phyloP scores from a whole-genome alignment of 1,140 invertebrate species.

The Apis florea region DNA sequence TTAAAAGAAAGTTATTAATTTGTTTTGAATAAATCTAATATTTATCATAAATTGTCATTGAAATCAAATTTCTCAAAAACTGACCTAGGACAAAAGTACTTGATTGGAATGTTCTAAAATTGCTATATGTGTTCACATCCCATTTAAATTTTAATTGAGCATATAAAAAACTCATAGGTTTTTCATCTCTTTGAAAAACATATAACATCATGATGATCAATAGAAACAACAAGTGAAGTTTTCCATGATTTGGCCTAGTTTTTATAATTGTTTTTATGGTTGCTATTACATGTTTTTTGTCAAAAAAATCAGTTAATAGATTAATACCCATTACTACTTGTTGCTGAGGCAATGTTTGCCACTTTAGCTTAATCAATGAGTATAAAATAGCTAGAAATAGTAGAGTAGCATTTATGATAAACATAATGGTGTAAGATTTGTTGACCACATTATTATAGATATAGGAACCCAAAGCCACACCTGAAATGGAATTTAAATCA shows the following conservation, averaged over 20 bases:
- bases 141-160: constrained; percentile 85
- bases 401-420: constrained; percentile 84
- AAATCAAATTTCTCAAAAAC: constrained; percentile 17
- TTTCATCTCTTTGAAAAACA: constrained; percentile 90
- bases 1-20: background rate
- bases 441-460: constrained; percentile 82
- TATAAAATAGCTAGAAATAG: constrained; percentile 84
- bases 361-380: constrained; percentile 82
- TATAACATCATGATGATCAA: constrained; percentile 87
- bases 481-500: constrained; percentile 67
- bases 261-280: constrained; percentile 83
- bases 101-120: constrained; percentile 86
- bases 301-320: constrained; percentile 86
- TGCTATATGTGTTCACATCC: constrained; percentile 83
- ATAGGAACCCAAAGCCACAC: constrained; percentile 79
- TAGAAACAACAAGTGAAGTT: constrained; percentile 84
- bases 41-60: background rate
- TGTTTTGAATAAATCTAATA: background rate
- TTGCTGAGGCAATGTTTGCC: constrained; percentile 84
- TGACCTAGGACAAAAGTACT: constrained; percentile 83
- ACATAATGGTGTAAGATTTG: constrained; percentile 86
- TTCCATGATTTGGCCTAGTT: constrained; percentile 79
- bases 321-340: constrained; percentile 81
- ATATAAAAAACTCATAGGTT: constrained; percentile 85
- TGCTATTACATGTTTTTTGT: constrained; percentile 83